Evolutionary conservation across 2,797 vertebrate species (phyloP).

Genomic region (Mallotus villosus): DNA sequence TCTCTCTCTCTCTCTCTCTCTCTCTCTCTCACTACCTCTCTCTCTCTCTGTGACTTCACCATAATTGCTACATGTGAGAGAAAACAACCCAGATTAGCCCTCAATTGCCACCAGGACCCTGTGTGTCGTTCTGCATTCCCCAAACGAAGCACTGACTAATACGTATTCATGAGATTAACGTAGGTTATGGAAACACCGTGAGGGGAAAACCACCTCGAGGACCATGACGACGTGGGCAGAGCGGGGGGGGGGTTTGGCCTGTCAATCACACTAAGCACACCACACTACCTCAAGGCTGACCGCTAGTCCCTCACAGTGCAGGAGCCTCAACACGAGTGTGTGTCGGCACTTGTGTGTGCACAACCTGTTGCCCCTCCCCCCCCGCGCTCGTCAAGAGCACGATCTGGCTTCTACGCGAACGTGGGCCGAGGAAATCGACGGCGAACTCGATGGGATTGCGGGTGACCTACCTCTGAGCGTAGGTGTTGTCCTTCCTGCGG

Average conservation of each 20-base stretch:
- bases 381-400: no score
- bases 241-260: background rate
- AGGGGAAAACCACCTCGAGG: background rate
- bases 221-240: background rate
- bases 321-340: background rate
- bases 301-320: no score
- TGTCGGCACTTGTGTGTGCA: slow-evolving; percentile 2
- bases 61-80: slow-evolving; percentile 26
- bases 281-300: background rate
- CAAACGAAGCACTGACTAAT: slow-evolving; percentile 15
- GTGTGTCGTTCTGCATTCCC: background rate
- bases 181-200: slow-evolving; percentile 41
- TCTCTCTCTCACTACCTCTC: no score
- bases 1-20: no score
- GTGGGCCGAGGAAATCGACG: no score
- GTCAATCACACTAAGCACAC: background rate
- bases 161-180: slow-evolving; percentile 48
- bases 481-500: slow-evolving; percentile 79
- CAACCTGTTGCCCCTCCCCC: no score
- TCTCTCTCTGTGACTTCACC: background rate
- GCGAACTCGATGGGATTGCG: background rate
- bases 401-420: no score
- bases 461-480: slow-evolving; percentile 80
- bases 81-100: slow-evolving; percentile 42
- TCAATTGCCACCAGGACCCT: slow-evolving; percentile 57